Evolutionary conservation across 2,113 vertebrate species (phyloP).

Genomic region (Myodes glareolus): DNA sequence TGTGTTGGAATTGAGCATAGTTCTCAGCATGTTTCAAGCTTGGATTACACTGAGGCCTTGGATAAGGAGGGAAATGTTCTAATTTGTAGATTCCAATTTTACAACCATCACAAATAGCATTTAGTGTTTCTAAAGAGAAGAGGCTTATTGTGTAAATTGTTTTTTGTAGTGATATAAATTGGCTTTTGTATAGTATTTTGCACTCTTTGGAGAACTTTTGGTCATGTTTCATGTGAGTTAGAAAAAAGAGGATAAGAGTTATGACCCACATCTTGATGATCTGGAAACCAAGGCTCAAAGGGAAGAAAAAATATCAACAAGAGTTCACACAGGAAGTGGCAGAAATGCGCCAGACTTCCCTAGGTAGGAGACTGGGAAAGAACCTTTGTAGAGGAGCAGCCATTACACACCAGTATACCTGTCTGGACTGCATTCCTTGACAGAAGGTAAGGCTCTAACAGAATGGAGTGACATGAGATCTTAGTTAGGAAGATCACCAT

Average conservation of each 20-base stretch:
- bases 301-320: neutral
- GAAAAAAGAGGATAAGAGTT: neutral
- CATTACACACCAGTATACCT: neutral
- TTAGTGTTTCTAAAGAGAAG: slow-evolving; percentile 8
- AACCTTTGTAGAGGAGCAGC: neutral
- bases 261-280: neutral
- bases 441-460: neutral
- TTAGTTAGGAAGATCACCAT: slow-evolving; percentile 38
- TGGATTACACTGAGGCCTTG: slow-evolving; percentile 27
- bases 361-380: neutral
- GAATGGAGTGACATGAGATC: neutral
- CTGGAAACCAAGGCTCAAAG: neutral
- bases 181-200: neutral
- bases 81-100: slow-evolving; percentile 54
- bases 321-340: neutral
- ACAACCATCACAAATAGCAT: slow-evolving; percentile 9
- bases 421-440: neutral
- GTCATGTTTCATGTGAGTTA: slow-evolving; percentile 2
- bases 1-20: slow-evolving; percentile 7
- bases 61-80: slow-evolving; percentile 6
- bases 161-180: slow-evolving; percentile 40
- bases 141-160: neutral
- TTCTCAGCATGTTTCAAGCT: slow-evolving; percentile 37
- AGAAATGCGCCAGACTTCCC: neutral
- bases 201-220: slow-evolving; percentile 33